Base-by-base conservation (phyloP, 1,140 invertebrate genomes). In the Drosophila bocki region DNA sequence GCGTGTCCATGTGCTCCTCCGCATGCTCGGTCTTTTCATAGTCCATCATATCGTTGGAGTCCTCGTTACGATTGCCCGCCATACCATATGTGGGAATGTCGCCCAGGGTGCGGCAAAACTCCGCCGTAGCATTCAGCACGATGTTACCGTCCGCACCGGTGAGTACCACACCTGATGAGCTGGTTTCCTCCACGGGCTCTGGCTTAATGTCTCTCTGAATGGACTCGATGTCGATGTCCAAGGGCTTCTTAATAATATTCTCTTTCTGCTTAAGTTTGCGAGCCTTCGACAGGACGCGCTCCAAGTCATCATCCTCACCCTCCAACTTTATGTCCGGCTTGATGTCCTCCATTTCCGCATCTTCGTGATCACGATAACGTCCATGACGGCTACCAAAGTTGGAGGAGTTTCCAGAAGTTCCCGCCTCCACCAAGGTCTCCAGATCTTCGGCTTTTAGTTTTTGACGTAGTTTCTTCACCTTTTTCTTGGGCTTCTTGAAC, bases 401-500 rank as follows among this genome's bases (percentile, higher is more conserved):
- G 50, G 93, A 92, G 17, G 94, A 90, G 68, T 15, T 54, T 0
- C 93, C 91, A 32, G 93, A 82, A 9, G 48, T 57, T 13, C 37
- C 57, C 3, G 88, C 61, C 53, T 93, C 91, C 12, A 53, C 62
- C 33, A 91, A 41, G 12, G 92, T 54, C 33, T 94, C 61, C 6
- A 95, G 91, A 80, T 96, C 95, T 58, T 95, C 95, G 3, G 95
- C 95, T 69, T 95, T 95, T 0, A 95, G 76, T 47, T 93, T 94
- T 45, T 93, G 93, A 7, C 94, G 88, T 19, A 94, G 91, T 86
- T 94, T 92, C 77, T 93, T 93, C 75, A 97, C 95, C 94, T 97
- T 98, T 91, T 97, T 99, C 91, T 98, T 99, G 33, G 97, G 94
- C 93, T 99, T 99, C 92, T 99, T 99, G 93, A 99, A 98, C 15